phyloP scores from a whole-genome alignment of 2,797 vertebrate genomes.

The Poeciliopsis gracilis region DNA sequence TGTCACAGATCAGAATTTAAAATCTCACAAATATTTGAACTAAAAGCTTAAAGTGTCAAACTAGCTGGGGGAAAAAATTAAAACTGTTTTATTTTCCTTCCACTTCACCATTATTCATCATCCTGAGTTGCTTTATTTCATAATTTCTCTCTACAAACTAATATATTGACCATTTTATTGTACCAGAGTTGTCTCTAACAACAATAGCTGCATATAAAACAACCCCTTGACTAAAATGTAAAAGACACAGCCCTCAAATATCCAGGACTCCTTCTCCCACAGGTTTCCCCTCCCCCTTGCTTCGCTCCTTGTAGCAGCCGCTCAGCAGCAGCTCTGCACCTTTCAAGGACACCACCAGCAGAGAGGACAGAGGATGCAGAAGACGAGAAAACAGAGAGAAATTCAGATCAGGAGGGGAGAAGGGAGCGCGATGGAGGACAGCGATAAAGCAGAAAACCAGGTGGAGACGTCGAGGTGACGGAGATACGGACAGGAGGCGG shows the following conservation, averaged over 20 bases:
- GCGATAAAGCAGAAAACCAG: constrained; percentile 23
- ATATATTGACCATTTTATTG: constrained; percentile 44
- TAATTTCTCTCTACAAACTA: constrained; percentile 31
- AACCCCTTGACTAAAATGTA: constrained; percentile 12
- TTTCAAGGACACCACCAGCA: constrained; percentile 75
- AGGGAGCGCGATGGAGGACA: constrained; percentile 8
- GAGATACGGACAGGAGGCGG: constrained; percentile 11
- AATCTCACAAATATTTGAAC: neutral
- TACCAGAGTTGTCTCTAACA: constrained; percentile 16
- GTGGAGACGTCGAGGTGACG: constrained; percentile 32
- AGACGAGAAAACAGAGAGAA: constrained; percentile 8
- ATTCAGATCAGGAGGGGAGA: constrained; percentile 31
- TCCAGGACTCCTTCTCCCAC: constrained; percentile 56
- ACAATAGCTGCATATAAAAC: constrained; percentile 26
- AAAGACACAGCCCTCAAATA: constrained; percentile 35
- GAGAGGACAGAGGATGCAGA: constrained; percentile 41
- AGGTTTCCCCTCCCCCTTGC: constrained; percentile 64
- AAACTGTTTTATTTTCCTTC: neutral
- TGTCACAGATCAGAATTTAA: neutral
- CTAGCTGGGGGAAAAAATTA: neutral
- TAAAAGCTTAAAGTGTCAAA: neutral
- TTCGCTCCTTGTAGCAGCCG: constrained; percentile 61
- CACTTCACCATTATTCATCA: neutral
- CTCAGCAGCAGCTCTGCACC: constrained; percentile 69
- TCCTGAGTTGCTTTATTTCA: neutral